Conservation (phyloP, 2,888 invertebrate species). For the Aleiodes leptofemur region DNA sequence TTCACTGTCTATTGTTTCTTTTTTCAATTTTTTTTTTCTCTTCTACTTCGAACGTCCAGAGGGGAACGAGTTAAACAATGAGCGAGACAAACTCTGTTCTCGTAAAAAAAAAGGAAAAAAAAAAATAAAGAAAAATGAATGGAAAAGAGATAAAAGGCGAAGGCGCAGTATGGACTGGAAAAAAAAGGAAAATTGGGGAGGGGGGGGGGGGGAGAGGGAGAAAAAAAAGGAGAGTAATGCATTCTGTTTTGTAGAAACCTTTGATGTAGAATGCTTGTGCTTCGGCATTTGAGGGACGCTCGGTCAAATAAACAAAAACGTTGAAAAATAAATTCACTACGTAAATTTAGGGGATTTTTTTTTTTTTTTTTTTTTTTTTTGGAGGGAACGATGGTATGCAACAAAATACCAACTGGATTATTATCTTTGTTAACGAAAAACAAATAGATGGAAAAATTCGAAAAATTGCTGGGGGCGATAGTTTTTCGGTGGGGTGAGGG, state of each 20-base stretch:
- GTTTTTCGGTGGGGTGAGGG: background rate
- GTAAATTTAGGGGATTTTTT: background rate
- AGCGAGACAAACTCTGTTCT: conserved; percentile 21
- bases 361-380: background rate
- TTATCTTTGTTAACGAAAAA: conserved; percentile 3
- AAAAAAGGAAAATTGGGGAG: background rate
- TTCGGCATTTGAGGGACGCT: conserved; percentile 21
- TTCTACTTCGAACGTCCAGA: background rate
- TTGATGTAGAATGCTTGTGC: conserved; percentile 19
- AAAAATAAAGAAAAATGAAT: conserved; percentile 5
- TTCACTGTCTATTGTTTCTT: too few species aligned
- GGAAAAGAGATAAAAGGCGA: background rate
- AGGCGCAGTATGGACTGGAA: background rate
- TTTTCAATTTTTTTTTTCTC: too few species aligned
- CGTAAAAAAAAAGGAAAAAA: background rate
- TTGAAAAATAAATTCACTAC: background rate
- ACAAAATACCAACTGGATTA: conserved; percentile 23
- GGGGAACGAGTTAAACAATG: conserved; percentile 13
- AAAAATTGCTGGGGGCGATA: too few species aligned
- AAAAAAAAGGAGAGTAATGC: conserved; percentile 9
- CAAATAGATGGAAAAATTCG: background rate
- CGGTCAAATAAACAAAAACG: conserved; percentile 2
- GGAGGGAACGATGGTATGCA: background rate
- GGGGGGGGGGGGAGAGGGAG: background rate
- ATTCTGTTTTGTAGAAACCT: conserved; percentile 25